Evolutionary conservation across 2,888 invertebrate species (phyloP).

Genomic region (Taenaris catops): DNA sequence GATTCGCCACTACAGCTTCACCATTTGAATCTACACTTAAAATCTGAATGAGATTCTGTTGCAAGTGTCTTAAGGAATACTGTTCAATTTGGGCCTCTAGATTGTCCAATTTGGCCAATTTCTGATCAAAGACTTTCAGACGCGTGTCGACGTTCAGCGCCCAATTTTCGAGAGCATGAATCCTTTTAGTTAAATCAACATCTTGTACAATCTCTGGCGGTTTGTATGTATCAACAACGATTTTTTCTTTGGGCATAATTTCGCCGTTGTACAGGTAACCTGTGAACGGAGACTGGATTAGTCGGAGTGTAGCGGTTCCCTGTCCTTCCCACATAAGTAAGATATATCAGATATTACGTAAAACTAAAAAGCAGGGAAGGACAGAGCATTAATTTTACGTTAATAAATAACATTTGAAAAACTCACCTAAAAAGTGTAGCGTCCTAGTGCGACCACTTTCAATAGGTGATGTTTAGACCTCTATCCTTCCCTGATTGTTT

Average conservation of each 20-base stretch:
- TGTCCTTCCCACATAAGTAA: slow-evolving; percentile 68
- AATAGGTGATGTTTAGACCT: slow-evolving; percentile 67
- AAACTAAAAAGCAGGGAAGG: slow-evolving; percentile 73
- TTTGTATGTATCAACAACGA: slow-evolving; percentile 45
- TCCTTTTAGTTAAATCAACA: slow-evolving; percentile 46
- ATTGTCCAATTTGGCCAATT: slow-evolving; percentile 69
- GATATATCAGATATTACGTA: slow-evolving; percentile 29
- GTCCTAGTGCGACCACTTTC: slow-evolving; percentile 65
- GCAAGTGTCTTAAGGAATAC: slow-evolving; percentile 76
- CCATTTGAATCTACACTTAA: slow-evolving; percentile 62
- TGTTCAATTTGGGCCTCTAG: slow-evolving; percentile 66
- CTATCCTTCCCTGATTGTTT: slow-evolving; percentile 68
- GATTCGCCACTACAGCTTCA: slow-evolving; percentile 58
- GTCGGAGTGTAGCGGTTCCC: slow-evolving; percentile 32
- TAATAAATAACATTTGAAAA: slow-evolving; percentile 37
- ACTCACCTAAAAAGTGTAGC: slow-evolving; percentile 76
- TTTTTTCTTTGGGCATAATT: slow-evolving; percentile 34
- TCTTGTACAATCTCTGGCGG: slow-evolving; percentile 50
- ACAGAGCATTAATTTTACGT: slow-evolving; percentile 71
- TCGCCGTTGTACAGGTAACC: slow-evolving; percentile 51
- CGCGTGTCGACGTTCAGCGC: slow-evolving; percentile 73
- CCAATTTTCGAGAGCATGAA: slow-evolving; percentile 64
- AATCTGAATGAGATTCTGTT: slow-evolving; percentile 75
- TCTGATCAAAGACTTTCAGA: slow-evolving; percentile 76
- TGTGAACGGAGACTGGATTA: no score